Evolutionary conservation across 2,113 vertebrate genomes (phyloP), one percentile per base, ranked within the genome.

Genomic region (Colius striatus): DNA sequence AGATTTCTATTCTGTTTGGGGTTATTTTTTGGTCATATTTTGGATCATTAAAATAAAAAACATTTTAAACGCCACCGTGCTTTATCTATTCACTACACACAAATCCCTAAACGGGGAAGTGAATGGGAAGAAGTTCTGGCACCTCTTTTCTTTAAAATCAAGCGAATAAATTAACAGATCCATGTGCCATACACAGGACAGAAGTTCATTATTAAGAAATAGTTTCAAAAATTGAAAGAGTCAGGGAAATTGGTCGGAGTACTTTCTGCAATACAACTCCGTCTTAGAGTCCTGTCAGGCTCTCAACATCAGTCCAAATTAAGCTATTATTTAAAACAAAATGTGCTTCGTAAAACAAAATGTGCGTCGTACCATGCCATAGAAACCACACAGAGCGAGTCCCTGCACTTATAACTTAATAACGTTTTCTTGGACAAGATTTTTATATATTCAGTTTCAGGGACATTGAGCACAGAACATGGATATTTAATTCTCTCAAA

Each of bases 391-490:
- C 92, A 85, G 97, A 90, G 87, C 86, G 85, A 87, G 96, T 97
- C 96, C 94, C 96, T 95, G 96, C 90, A 90, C 45, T 80, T 96
- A 95, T 96, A 98, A 90, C 97, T 97, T 98, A 95, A 98, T 97
- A 98, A 97, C 98, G 54, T 97, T 97, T 65, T 61, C 87, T 85
- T 85, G 96, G 97, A 95, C 98, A 96, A 97, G 97, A 94, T 97
- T 97, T 97, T 92, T 96, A 58, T 67, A 80, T 78, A 65, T 84
- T 90, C 73, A 27, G 43, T 82, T 95, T 95, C 66, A 84, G 74
- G 90, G 94, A 57, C 97, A 87, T 90, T 93, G 94, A 93, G 89
- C 96, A 93, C 92, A 97, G 96, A 97, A 63, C 96, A 80, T 85
- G 96, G 94, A 93, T 87, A 79, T 97, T 97, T 95, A 97, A 97